A percentile compares a stretch with the other conserved stretches of the same genome.
Evolutionary conservation across 2,888 invertebrate genomes (phyloP).

Genomic region (Theristus sp.): DNA sequence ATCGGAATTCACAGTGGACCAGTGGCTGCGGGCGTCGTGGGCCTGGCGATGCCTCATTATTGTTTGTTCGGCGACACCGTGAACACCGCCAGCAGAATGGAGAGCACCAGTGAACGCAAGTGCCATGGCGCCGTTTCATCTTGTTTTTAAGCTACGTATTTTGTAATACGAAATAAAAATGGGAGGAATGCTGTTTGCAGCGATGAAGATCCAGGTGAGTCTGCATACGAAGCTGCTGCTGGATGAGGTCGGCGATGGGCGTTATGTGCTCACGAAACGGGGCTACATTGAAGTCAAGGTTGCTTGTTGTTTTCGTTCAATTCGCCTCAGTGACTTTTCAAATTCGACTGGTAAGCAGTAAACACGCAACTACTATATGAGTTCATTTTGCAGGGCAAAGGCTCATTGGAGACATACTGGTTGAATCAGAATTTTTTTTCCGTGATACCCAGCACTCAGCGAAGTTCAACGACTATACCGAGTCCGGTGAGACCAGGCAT

Average conservation of each 20-base stretch:
- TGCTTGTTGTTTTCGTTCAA: neutral
- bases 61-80: slow-evolving; percentile 25
- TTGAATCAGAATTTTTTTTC: neutral
- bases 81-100: neutral
- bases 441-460: too few relatives aligned
- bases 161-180: too few relatives aligned
- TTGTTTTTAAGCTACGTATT: too few relatives aligned
- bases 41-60: slow-evolving; percentile 22
- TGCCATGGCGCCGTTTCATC: neutral
- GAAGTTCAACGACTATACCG: too few relatives aligned
- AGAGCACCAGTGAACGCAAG: neutral
- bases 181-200: neutral
- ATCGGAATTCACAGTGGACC: slow-evolving; percentile 26
- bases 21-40: slow-evolving; percentile 25
- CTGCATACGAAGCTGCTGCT: neutral
- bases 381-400: neutral
- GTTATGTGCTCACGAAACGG: neutral
- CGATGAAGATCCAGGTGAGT: neutral
- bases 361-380: neutral
- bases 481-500: too few relatives aligned
- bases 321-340: neutral
- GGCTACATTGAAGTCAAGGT: neutral
- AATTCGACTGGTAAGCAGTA: neutral
- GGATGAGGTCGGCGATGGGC: neutral
- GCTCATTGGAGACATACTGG: neutral